Base-by-base conservation (phyloP, 1,140 invertebrate species). In the Saccostrea cuccullata region DNA sequence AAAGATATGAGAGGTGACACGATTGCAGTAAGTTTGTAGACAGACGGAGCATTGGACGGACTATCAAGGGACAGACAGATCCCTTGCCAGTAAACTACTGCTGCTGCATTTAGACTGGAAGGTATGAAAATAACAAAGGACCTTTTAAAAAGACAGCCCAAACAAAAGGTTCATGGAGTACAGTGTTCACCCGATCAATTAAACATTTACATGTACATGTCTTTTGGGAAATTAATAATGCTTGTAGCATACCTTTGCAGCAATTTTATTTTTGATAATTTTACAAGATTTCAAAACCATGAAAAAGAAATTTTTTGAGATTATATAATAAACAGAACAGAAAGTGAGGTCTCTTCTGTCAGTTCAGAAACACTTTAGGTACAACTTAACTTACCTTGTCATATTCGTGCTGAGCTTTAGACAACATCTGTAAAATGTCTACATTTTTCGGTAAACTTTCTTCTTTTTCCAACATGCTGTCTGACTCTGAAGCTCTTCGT, bases 401-500 rank as follows among this genome's bases (percentile, higher is more conserved):
- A 92, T 94, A 94, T 89, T 94, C 97, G 93, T 98, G 97, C 94
- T 98, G 97, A 6, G 98, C 98, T 95, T 97, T 98, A 88, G 96
- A 97, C n/a, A 98, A 95, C 97, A 98, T 97, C 93, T 97, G 97
- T 92, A 98, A 97, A 94, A 98, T 98, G 94, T 98, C 97, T 6
- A 97, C 96, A 88, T 95, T 95, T 93, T 70, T 90, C 93, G 85
- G 94, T 26, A 30, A 58, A 8, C 23, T 88, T 6, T 82, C 67
- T 13, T 58, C 83, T 64, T 86, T 70, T n/a, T 90, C 88, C 11
- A 86, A 87, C 83, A 91, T 89, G 23, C 87, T 91, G 87, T 92
- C 91, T 60, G 91, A 92, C 86, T 92, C 92, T 15, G 91, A 93
- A 2, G 90, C 91, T 70, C 91, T 82, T 23, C 91, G 73, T 70